A percentile compares a stretch with the other conserved stretches of the same genome.
Conservation (phyloP, 2,113 vertebrate species). For the Strix aluco region DNA sequence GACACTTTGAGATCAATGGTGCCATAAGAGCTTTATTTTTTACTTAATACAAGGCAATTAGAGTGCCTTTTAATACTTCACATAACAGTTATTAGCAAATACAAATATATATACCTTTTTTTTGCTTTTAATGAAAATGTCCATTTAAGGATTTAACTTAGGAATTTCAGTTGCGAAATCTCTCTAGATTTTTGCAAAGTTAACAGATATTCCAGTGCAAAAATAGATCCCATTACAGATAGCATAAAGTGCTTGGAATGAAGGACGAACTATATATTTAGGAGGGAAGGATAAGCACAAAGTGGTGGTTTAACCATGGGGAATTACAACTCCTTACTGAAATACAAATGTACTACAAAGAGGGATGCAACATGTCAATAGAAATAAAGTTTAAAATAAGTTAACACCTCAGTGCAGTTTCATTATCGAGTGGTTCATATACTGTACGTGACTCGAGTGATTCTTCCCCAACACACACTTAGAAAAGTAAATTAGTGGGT, state of each 20-base stretch:
- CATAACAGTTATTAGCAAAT: slow-evolving; percentile 80
- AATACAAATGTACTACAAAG: slow-evolving; percentile 68
- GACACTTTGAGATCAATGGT: slow-evolving; percentile 28
- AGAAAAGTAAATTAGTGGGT: background rate
- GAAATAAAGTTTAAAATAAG: slow-evolving; percentile 33
- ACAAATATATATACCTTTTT: slow-evolving; percentile 71
- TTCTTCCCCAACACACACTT: slow-evolving; percentile 52
- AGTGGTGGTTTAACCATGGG: slow-evolving; percentile 59
- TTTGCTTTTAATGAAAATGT: slow-evolving; percentile 80
- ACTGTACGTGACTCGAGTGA: slow-evolving; percentile 42
- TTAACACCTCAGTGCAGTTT: slow-evolving; percentile 65
- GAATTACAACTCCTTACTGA: slow-evolving; percentile 36
- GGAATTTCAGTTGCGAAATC: slow-evolving; percentile 77
- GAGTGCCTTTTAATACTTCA: slow-evolving; percentile 78
- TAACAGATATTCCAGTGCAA: slow-evolving; percentile 90
- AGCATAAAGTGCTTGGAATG: slow-evolving; percentile 91
- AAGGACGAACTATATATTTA: slow-evolving; percentile 71
- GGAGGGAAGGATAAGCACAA: slow-evolving; percentile 57
- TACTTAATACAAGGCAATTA: slow-evolving; percentile 76
- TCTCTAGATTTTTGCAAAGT: slow-evolving; percentile 78
- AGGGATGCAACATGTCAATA: slow-evolving; percentile 52
- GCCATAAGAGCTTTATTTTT: slow-evolving; percentile 78
- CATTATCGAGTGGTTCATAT: slow-evolving; percentile 68
- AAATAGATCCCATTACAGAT: slow-evolving; percentile 84
- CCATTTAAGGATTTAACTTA: slow-evolving; percentile 78